Conservation (phyloP, 2,888 invertebrate species). For the Amphipyra berbera region DNA sequence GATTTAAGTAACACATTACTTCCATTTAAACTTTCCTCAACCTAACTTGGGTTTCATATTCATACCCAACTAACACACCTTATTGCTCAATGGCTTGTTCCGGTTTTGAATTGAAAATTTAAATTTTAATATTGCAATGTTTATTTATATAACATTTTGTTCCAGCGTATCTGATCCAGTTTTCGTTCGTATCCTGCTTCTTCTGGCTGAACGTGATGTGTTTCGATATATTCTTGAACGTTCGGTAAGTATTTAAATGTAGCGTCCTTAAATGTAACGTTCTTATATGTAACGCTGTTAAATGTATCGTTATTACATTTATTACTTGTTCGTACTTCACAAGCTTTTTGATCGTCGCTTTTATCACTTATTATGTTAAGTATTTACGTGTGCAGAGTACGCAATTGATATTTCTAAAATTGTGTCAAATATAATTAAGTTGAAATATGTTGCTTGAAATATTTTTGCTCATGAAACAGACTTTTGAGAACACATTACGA, state of each 20-base stretch:
- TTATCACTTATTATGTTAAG: constrained; percentile 46
- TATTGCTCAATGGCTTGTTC: too few species aligned
- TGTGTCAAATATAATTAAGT: constrained; percentile 10
- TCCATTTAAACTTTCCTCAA: too few species aligned
- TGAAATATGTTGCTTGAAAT: background rate
- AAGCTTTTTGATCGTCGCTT: constrained; percentile 33
- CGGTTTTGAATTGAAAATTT: too few species aligned
- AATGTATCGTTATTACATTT: constrained; percentile 50
- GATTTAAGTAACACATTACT: too few species aligned
- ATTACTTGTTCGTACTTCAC: constrained; percentile 25
- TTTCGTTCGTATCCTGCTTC: constrained; percentile 91
- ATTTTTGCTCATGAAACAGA: background rate
- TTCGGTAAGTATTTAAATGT: constrained; percentile 79
- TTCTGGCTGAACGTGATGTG: constrained; percentile 93
- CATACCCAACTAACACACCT: too few species aligned
- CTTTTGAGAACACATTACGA: too few species aligned
- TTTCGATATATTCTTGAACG: constrained; percentile 91
- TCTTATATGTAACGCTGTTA: constrained; percentile 35
- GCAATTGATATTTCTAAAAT: constrained; percentile 23
- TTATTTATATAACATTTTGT: constrained; percentile 62
- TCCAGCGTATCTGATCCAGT: constrained; percentile 91
- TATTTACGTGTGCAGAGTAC: constrained; percentile 45
- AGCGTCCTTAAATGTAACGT: constrained; percentile 26
- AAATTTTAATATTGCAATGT: too few species aligned
- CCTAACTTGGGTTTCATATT: too few species aligned